phyloP scores from a whole-genome alignment of 2,797 vertebrate genomes.

The Kryptopterus vitreolus region DNA sequence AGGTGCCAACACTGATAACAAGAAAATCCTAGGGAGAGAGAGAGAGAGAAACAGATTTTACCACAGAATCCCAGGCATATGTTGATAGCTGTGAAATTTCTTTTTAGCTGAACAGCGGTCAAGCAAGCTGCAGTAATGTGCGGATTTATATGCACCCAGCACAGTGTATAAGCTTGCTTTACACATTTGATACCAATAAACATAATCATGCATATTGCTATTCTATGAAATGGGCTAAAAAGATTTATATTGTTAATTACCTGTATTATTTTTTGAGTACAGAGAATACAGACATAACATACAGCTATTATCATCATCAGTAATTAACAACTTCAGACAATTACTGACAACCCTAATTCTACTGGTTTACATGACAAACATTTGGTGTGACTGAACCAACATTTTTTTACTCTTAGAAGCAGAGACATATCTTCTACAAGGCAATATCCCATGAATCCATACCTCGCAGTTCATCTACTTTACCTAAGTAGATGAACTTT shows the following conservation, averaged over 20 bases:
- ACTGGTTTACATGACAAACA: background rate
- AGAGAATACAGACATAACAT: background rate
- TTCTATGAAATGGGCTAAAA: background rate
- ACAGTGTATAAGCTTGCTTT: background rate
- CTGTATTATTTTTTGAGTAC: background rate
- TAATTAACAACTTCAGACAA: background rate
- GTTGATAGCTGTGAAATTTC: too few species aligned
- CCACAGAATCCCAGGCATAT: too few species aligned
- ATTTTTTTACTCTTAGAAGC: background rate
- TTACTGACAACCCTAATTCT: background rate
- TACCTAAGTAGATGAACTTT: too few species aligned
- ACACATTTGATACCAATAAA: background rate
- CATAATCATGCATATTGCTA: background rate
- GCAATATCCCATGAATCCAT: background rate
- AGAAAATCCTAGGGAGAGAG: background rate
- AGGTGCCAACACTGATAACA: background rate
- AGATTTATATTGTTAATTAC: background rate
- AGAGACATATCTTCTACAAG: too few species aligned
- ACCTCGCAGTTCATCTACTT: background rate
- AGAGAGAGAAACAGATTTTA: background rate
- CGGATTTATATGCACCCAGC: background rate
- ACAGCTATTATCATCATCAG: background rate
- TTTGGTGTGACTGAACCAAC: too few species aligned
- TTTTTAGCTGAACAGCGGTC: background rate
- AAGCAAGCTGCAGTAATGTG: background rate